Conservation (phyloP, 2,888 invertebrate genomes). For the Lordiphosa fenestrarum region DNA sequence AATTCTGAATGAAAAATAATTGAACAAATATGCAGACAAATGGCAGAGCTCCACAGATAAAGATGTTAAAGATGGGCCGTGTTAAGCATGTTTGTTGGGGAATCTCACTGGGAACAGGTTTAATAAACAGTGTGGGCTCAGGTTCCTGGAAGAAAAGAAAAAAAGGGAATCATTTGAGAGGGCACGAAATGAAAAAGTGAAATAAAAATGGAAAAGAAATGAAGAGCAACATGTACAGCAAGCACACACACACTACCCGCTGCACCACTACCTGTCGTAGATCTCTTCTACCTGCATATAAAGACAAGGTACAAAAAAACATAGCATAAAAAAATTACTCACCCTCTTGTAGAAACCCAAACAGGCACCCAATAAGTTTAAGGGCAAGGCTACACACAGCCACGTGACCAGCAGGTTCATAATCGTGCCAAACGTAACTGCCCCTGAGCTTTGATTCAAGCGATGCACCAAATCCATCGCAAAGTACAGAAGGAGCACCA, state of each 20-base stretch:
- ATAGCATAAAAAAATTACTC: background rate
- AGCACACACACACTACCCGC: too few species aligned
- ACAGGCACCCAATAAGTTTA: constrained; percentile 2
- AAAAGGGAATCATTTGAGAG: background rate
- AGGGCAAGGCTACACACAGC: background rate
- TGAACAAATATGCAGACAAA: background rate
- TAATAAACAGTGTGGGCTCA: background rate
- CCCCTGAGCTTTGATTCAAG: constrained; percentile 1
- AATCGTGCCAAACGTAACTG: background rate
- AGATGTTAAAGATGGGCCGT: background rate
- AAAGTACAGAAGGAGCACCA: background rate
- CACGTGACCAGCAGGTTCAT: background rate
- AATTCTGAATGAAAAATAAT: background rate
- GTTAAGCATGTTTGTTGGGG: background rate
- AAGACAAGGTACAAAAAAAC: too few species aligned
- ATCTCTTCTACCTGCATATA: too few species aligned
- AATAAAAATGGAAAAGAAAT: too few species aligned
- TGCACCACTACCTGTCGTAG: too few species aligned
- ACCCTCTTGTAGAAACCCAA: constrained; percentile 3
- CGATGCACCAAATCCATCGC: background rate
- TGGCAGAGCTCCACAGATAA: background rate
- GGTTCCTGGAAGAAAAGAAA: background rate
- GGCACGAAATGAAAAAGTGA: too few species aligned
- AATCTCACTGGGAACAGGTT: background rate
- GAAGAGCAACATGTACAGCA: too few species aligned